Conservation (phyloP, 2,113 vertebrate genomes). For the Empidonax alnorum region DNA sequence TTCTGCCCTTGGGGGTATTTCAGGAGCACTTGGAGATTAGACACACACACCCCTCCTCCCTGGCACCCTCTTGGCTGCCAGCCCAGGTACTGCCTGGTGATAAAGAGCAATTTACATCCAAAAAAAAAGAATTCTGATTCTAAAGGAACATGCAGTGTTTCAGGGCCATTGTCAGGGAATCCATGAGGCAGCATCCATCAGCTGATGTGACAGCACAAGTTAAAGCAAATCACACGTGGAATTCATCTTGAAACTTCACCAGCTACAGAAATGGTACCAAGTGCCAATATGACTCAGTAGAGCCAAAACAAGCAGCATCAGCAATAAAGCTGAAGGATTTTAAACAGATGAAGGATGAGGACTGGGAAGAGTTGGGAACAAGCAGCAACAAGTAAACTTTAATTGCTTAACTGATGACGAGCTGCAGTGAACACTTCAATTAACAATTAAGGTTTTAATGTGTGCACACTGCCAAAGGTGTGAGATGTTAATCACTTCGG, state of each 20-base stretch:
- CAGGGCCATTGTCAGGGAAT: neutral
- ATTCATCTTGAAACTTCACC: neutral
- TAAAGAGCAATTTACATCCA: neutral
- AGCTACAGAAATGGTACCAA: neutral
- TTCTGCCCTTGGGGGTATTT: neutral
- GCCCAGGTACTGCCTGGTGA: neutral
- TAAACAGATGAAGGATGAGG: slow-evolving; percentile 4
- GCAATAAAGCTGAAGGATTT: slow-evolving; percentile 1
- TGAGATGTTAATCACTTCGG: neutral
- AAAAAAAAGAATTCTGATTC: neutral
- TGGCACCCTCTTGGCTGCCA: neutral
- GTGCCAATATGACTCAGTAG: neutral
- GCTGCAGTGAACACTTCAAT: slow-evolving; percentile 26
- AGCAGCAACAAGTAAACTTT: slow-evolving; percentile 30
- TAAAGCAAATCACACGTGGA: neutral
- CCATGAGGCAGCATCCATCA: neutral
- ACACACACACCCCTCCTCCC: neutral
- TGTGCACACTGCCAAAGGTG: neutral
- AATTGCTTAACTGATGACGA: slow-evolving; percentile 35
- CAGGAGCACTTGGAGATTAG: neutral
- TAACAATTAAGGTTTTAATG: slow-evolving; percentile 19
- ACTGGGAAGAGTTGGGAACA: neutral
- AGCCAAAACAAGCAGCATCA: neutral
- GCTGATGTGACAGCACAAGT: neutral
- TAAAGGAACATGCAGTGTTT: neutral